Conservation (phyloP, 1,140 invertebrate genomes). For the Plectrocnemia conspersa region DNA sequence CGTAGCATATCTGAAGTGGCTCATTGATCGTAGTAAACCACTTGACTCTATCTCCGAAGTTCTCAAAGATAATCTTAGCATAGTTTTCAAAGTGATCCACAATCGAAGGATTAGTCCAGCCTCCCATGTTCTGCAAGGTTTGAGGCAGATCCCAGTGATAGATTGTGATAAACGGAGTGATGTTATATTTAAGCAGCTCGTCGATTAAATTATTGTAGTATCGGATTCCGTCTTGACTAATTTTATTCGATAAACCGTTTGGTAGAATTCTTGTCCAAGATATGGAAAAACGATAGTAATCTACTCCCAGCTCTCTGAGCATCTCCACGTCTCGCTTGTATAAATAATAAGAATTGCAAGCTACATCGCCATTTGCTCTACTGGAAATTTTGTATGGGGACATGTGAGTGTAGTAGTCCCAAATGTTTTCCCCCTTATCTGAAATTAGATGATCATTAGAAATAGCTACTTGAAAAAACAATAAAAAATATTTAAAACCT, state of each 20-base stretch:
- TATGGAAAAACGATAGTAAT: conserved; percentile 51
- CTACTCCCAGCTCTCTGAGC: conserved; percentile 45
- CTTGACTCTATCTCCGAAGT: conserved; percentile 49
- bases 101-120: conserved; percentile 32
- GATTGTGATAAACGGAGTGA: conserved; percentile 39
- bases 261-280: conserved; percentile 52
- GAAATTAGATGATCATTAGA: not conserved
- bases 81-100: conserved; percentile 48
- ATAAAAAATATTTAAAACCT: not conserved
- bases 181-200: conserved; percentile 47
- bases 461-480: not conserved
- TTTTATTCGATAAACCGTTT: conserved; percentile 38
- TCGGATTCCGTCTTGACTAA: conserved; percentile 33
- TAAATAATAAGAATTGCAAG: conserved; percentile 57
- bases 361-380: conserved; percentile 48
- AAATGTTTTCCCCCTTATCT: conserved; percentile 34
- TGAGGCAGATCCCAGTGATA: conserved; percentile 39
- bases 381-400: conserved; percentile 4
- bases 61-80: conserved; percentile 44
- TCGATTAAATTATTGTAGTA: conserved; percentile 58
- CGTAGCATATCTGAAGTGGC: conserved; percentile 43
- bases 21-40: conserved; percentile 54
- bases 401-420: conserved; percentile 30
- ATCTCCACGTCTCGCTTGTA: conserved; percentile 55
- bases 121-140: conserved; percentile 35